Evolutionary conservation across 37 sponge, comb jelly and placozoan species (phyloP).

Genomic region (Oscarella lobularis): DNA sequence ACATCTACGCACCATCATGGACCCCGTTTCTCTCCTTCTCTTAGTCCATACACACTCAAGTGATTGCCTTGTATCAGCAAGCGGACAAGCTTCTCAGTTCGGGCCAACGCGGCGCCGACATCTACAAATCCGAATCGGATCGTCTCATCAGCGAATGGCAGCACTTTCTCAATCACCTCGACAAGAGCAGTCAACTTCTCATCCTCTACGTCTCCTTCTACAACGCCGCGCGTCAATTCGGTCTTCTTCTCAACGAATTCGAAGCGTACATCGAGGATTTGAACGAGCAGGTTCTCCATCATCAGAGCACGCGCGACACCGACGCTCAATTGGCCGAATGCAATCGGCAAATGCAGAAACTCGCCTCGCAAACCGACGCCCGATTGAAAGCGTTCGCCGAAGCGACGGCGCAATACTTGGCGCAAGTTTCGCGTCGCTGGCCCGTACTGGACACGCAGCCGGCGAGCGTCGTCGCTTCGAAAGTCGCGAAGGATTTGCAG

Average conservation of each 20-base stretch:
- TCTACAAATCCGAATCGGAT: background rate
- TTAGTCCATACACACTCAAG: background rate
- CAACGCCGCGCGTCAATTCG: background rate
- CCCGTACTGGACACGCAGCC: background rate
- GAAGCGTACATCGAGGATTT: background rate
- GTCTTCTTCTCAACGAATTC: background rate
- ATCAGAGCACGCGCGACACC: background rate
- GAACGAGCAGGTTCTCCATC: conserved; percentile 1
- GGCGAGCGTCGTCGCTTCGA: background rate
- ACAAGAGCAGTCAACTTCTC: background rate
- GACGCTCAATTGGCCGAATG: background rate
- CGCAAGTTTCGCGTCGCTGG: background rate
- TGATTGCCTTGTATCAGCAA: background rate
- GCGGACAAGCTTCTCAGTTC: background rate
- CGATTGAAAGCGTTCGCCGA: background rate
- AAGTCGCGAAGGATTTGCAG: background rate
- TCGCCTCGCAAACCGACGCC: background rate
- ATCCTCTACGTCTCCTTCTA: background rate
- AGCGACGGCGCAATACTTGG: background rate
- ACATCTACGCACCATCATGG: background rate
- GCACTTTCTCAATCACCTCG: background rate
- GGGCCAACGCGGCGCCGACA: background rate
- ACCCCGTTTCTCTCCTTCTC: background rate
- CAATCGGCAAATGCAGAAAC: background rate
- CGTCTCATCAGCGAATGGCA: background rate